A percentile compares a stretch with the other conserved stretches of the same genome.
These are phyloP conservation scores for Magallana angulata DNA, from an alignment of 1,140 invertebrate genomes.

Conservation along the genomic window DNA sequence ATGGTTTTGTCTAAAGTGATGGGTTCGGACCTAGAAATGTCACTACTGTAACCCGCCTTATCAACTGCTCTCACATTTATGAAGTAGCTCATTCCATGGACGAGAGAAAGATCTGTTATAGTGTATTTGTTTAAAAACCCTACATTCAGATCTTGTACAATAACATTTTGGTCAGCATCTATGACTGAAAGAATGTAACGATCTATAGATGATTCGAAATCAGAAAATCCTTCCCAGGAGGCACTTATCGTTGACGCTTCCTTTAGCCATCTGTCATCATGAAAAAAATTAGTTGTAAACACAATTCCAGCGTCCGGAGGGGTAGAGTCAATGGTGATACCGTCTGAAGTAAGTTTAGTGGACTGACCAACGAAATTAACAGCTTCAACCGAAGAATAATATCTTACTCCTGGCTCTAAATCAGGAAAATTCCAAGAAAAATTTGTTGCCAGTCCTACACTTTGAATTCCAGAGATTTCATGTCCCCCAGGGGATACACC, in stretches of 20 bases:
- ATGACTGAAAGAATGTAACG: constrained; percentile 51
- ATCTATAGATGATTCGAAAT: constrained; percentile 56
- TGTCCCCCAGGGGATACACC: constrained; percentile 59
- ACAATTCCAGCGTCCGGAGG: constrained; percentile 42
- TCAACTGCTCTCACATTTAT: constrained; percentile 59
- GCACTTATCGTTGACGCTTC: constrained; percentile 31
- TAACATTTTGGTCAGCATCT: neutral
- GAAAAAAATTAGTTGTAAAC: constrained; percentile 45
- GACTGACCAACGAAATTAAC: constrained; percentile 42
- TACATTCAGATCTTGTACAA: neutral
- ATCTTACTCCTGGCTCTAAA: constrained; percentile 43
- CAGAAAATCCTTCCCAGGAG: constrained; percentile 64
- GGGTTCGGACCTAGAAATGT: constrained; percentile 24
- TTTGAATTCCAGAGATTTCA: neutral
- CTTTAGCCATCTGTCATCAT: constrained; percentile 38
- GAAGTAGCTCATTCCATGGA: constrained; percentile 42
- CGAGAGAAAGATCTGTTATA: constrained; percentile 11
- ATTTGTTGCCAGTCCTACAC: neutral
- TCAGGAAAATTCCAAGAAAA: neutral
- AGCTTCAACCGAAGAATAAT: constrained; percentile 47
- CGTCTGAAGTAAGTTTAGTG: constrained; percentile 42
- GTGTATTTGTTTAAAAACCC: constrained; percentile 41
- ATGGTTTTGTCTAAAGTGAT: constrained; percentile 55
- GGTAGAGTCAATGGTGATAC: constrained; percentile 46
- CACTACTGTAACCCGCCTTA: constrained; percentile 55